phyloP scores from a whole-genome alignment of 1,140 invertebrate genomes.

The Trichomalopsis sarcophagae region DNA sequence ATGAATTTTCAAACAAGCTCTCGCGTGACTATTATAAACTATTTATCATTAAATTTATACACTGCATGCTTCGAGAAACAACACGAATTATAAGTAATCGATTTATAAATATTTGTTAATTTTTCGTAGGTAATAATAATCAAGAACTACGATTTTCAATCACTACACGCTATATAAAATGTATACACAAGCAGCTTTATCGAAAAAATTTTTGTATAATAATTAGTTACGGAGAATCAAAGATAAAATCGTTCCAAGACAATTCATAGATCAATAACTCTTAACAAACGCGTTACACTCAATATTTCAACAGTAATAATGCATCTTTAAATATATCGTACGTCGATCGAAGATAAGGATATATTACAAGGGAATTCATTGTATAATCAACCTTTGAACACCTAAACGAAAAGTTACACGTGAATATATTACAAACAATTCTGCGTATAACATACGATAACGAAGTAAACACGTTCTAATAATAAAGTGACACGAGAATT shows the following conservation, averaged over 20 bases:
- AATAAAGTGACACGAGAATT: neutral
- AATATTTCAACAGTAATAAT: neutral
- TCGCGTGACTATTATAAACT: neutral
- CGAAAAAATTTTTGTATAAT: neutral
- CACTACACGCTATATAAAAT: neutral
- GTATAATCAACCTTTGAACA: neutral
- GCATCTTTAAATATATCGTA: neutral
- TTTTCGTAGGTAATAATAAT: neutral
- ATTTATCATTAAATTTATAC: neutral
- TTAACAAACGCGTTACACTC: too few species aligned
- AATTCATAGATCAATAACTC: neutral
- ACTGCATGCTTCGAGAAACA: neutral
- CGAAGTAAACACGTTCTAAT: too few species aligned
- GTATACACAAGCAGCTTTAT: conserved; percentile 3
- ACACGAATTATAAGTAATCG: neutral
- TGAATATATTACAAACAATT: too few species aligned
- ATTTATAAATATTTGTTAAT: neutral
- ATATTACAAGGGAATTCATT: too few species aligned
- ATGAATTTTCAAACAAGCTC: neutral
- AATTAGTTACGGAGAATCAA: neutral
- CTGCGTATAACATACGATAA: too few species aligned
- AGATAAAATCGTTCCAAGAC: neutral
- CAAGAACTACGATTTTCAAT: neutral
- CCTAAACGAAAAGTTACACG: neutral
- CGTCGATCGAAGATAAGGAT: neutral